phyloP scores from a whole-genome alignment of 2,888 invertebrate genomes.

The Sphaeridia pumilis region DNA sequence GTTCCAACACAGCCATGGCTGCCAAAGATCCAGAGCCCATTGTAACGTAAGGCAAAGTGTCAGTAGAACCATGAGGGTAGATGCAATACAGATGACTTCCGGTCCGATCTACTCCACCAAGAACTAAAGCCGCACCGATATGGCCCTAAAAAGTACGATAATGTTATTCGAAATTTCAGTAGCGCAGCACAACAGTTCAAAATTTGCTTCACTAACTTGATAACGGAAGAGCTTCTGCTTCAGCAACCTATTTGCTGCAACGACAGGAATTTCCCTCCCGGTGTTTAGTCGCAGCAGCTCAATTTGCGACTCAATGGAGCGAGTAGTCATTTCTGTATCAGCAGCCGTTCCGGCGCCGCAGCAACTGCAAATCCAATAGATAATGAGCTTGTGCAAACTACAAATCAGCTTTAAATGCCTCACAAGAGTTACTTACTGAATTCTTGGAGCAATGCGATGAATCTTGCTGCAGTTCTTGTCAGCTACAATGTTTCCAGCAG shows the following conservation, averaged over 20 bases:
- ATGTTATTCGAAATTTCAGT: too few relatives aligned
- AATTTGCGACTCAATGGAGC: slow-evolving; percentile 83
- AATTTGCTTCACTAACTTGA: slow-evolving; percentile 49
- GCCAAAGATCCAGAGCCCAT: slow-evolving; percentile 96
- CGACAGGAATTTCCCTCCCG: slow-evolving; percentile 77
- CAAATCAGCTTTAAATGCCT: too few relatives aligned
- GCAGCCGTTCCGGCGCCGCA: slow-evolving; percentile 99
- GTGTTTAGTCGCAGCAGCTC: slow-evolving; percentile 87
- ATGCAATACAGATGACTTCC: slow-evolving; percentile 88
- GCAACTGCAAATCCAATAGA: slow-evolving; percentile 48
- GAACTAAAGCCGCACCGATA: slow-evolving; percentile 84
- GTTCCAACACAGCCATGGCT: slow-evolving; percentile 93
- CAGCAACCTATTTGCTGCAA: slow-evolving; percentile 76
- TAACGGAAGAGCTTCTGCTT: slow-evolving; percentile 91
- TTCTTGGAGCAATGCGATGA: slow-evolving; percentile 72
- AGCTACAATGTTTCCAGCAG: slow-evolving; percentile 86
- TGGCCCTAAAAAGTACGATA: too few relatives aligned
- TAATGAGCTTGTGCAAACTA: neutral
- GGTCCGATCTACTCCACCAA: slow-evolving; percentile 86
- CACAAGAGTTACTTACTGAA: too few relatives aligned
- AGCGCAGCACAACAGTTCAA: too few relatives aligned
- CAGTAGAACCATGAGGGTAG: slow-evolving; percentile 90
- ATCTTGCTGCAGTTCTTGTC: slow-evolving; percentile 96
- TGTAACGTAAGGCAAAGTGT: slow-evolving; percentile 80
- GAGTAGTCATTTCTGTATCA: slow-evolving; percentile 89